These are phyloP conservation scores for Drosophila nigricruria DNA, from an alignment of 2,888 invertebrate genomes.

Conservation along the genomic window DNA sequence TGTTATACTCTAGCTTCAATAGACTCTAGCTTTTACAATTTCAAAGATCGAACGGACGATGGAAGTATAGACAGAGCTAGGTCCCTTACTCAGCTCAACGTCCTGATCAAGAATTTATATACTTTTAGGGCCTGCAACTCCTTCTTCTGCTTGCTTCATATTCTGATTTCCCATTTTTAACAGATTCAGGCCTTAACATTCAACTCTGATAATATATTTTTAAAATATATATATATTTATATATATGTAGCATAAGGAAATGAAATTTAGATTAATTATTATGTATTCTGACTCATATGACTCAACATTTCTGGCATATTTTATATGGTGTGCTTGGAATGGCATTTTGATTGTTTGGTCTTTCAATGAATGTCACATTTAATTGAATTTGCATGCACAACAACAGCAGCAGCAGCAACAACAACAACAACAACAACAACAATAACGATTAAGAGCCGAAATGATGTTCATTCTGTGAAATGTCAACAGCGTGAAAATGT, in stretches of 20 bases:
- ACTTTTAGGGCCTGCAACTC: too few relatives aligned
- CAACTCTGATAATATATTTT: too few relatives aligned
- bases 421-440: constrained; percentile 30
- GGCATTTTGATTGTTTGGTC: constrained; percentile 31
- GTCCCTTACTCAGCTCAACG: too few relatives aligned
- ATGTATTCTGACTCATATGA: neutral
- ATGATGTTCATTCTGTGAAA: constrained; percentile 38
- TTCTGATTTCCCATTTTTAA: too few relatives aligned
- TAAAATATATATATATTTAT: neutral
- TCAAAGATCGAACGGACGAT: too few relatives aligned
- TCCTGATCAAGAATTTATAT: too few relatives aligned
- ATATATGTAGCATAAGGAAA: neutral
- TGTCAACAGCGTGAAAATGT: constrained; percentile 65
- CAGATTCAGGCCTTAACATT: too few relatives aligned
- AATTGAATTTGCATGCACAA: constrained; percentile 73
- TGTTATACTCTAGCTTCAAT: too few relatives aligned
- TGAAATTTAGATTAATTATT: neutral
- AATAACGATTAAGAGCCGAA: constrained; percentile 9
- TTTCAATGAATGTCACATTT: constrained; percentile 63
- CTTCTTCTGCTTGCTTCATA: too few relatives aligned
- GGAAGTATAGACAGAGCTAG: too few relatives aligned
- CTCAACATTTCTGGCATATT: constrained; percentile 1
- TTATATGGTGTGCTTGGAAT: neutral
- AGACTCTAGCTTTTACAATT: too few relatives aligned
- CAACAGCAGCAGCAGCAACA: constrained; percentile 21